Evolutionary conservation across 2,888 invertebrate species (phyloP), one percentile per base, ranked within the genome.

Genomic region (Drosophila siamana): DNA sequence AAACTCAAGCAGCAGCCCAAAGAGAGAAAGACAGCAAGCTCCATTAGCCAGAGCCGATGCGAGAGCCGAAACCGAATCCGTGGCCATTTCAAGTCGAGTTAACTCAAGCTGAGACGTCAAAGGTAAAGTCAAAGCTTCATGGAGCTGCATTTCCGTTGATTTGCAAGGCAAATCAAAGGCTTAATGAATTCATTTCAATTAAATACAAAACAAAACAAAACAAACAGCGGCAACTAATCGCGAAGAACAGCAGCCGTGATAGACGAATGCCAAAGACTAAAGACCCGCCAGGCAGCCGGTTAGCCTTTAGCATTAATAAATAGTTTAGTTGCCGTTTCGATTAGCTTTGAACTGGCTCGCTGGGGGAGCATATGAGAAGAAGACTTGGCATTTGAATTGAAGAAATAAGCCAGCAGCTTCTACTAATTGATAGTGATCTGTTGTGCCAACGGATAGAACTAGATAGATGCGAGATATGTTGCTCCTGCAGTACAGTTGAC

Each of bases 171-270:
- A 88, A 85, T 85, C 85, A 74, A 84, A 78, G 69, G 67, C 87
- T 79, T 86, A 86, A 86, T 86, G 87, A 86, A 88, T 86, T 88
- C 85, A 86, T 84, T 86, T 88, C 87, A 86, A 86, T 86, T 86
- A 86, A 85, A 88, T 78, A 61, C 63, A 81, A 55, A 62, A 52
- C 60, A 69, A 70, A 52, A 52, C 33, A 38, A 54, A 46, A 52
- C 8, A 3, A 3, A 19, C 2, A 19, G 19, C 28, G 9, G 33
- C 11, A 33, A 16, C 69, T 62, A 62, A 69, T 69, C 60, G 59
- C 41, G 30, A 59, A 33, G 48, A 63, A 47, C 71, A 67, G 63
- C 65, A 65, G 63, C 67, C 64, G 62, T 76, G 79, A 87, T 77
- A 82, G 88, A 78, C 75, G 66, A 75, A 78, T 63, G 78, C 78